phyloP scores from a whole-genome alignment of 1,140 invertebrate genomes.

The Pseudomyrmex sp. region DNA sequence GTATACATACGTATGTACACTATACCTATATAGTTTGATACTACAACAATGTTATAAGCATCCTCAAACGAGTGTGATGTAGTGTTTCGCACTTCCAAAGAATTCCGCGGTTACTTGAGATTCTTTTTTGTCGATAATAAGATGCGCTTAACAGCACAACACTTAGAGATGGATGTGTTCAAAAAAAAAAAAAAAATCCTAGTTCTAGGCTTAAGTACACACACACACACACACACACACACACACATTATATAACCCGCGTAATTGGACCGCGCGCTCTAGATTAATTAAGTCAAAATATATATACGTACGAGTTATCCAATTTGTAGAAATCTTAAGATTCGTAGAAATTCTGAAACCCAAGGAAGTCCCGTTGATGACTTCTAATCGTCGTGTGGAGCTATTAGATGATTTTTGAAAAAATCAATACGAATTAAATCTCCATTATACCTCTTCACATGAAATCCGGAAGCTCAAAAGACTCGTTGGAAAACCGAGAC shows the following conservation, averaged over 20 bases:
- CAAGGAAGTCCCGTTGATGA: neutral
- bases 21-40: neutral
- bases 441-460: neutral
- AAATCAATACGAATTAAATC: neutral
- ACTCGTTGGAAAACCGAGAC: neutral
- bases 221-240: neutral
- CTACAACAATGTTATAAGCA: conserved; percentile 2
- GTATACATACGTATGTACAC: too few relatives aligned
- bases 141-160: conserved; percentile 69
- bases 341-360: neutral
- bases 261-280: conserved; percentile 27
- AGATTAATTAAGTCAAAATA: conserved; percentile 4
- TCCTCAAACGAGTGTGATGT: neutral
- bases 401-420: neutral
- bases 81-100: conserved; percentile 2
- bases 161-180: conserved; percentile 75
- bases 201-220: conserved; percentile 71
- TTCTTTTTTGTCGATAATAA: conserved; percentile 66
- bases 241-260: conserved; percentile 11
- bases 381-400: neutral
- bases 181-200: conserved; percentile 47
- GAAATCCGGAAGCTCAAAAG: conserved; percentile 1
- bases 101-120: conserved; percentile 46
- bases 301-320: neutral
- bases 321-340: neutral